phyloP scores from a whole-genome alignment of 2,797 vertebrate species.

The Syngnathus acus region DNA sequence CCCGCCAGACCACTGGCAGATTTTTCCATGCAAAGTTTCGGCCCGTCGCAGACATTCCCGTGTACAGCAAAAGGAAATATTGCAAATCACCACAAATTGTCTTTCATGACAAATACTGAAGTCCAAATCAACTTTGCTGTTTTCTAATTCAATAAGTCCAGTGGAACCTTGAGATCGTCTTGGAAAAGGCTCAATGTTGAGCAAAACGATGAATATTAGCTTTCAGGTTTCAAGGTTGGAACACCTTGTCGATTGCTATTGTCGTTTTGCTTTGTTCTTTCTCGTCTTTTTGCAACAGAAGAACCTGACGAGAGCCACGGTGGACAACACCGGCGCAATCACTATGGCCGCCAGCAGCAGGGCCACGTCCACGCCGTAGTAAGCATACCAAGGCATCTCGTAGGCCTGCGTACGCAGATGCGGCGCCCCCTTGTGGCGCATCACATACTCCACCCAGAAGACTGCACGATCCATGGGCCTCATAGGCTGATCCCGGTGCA shows the following conservation, averaged over 20 bases:
- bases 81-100: not conserved
- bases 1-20: not conserved
- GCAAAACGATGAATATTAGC: no score
- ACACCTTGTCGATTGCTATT: conserved; percentile 14
- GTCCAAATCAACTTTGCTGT: no score
- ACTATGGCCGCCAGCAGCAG: conserved; percentile 25
- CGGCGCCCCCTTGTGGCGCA: conserved; percentile 61
- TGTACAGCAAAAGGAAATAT: not conserved
- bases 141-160: no score
- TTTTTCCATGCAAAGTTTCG: not conserved
- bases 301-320: conserved; percentile 21
- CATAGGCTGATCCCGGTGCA: conserved; percentile 61
- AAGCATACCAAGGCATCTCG: conserved; percentile 64
- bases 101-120: not conserved
- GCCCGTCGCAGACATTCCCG: not conserved
- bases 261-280: conserved; percentile 46
- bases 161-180: no score
- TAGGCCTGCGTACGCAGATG: conserved; percentile 60
- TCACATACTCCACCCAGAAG: conserved; percentile 69
- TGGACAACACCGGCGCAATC: conserved; percentile 10
- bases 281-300: conserved; percentile 34
- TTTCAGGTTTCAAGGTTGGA: no score
- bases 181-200: no score
- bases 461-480: conserved; percentile 51
- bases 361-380: conserved; percentile 55